A percentile compares a stretch with the other conserved stretches of the same genome.
phyloP scores from a whole-genome alignment of 2,797 vertebrate species.

The Poecilia velifera region DNA sequence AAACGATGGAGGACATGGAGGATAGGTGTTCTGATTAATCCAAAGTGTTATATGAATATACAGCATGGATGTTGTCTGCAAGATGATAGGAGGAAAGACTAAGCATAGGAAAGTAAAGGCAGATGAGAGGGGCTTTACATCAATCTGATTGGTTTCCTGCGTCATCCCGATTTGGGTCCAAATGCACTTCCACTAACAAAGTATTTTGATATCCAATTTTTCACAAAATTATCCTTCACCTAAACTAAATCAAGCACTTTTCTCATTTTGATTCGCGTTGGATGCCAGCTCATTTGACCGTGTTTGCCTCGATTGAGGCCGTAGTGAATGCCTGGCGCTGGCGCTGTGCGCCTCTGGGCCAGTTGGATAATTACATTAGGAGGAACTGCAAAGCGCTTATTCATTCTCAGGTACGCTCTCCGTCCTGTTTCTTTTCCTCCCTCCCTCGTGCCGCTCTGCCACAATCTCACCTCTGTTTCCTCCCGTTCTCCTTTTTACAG shows the following conservation, averaged over 20 bases:
- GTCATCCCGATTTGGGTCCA: conserved; percentile 54
- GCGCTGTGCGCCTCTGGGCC: conserved; percentile 33
- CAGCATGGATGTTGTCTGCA: conserved; percentile 38
- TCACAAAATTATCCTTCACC: conserved; percentile 47
- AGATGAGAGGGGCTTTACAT: conserved; percentile 19
- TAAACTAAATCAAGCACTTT: conserved; percentile 77
- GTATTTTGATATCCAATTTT: conserved; percentile 53
- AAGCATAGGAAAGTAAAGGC: neutral
- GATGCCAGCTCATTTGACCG: conserved; percentile 52
- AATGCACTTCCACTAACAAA: conserved; percentile 42
- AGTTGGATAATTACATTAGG: conserved; percentile 66
- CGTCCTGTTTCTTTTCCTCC: conserved; percentile 29
- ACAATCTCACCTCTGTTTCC: conserved; percentile 64
- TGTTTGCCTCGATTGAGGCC: conserved; percentile 51
- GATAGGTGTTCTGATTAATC: conserved; percentile 50
- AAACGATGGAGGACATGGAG: conserved; percentile 30
- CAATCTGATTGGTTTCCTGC: conserved; percentile 57
- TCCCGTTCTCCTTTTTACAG: neutral
- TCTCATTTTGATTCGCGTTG: conserved; percentile 56
- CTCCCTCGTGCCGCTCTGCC: conserved; percentile 20
- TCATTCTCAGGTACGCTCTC: conserved; percentile 58
- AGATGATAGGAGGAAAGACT: conserved; percentile 34
- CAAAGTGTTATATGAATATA: conserved; percentile 41
- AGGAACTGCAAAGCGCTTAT: conserved; percentile 49
- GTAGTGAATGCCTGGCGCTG: conserved; percentile 58